These are phyloP conservation scores for Platorchestia sp. DNA, from an alignment of 1,140 invertebrate species.

Conservation along the genomic window DNA sequence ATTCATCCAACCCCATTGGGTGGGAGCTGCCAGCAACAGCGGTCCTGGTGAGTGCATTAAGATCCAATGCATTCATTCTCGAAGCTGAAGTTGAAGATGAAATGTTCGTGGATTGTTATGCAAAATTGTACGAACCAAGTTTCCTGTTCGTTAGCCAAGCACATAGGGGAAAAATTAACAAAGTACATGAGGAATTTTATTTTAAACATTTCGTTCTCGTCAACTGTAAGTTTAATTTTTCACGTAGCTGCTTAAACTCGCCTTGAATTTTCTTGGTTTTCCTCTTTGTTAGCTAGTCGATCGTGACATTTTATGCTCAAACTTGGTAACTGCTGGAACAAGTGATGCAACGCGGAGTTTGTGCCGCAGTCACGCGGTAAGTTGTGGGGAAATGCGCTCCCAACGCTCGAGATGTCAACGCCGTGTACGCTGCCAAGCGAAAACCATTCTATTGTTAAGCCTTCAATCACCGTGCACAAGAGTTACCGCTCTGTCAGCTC, in stretches of 20 bases:
- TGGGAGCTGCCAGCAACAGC: constrained; percentile 82
- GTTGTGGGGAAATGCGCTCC: not conserved
- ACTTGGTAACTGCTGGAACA: not conserved
- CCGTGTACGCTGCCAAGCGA: no score
- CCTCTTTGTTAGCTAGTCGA: not conserved
- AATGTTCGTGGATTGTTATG: not conserved
- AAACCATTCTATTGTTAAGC: no score
- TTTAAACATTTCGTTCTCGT: no score
- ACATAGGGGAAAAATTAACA: no score
- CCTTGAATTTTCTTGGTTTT: not conserved
- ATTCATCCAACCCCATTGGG: constrained; percentile 96
- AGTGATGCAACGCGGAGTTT: not conserved
- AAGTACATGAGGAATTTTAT: no score
- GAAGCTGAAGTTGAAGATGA: not conserved
- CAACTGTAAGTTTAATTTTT: no score
- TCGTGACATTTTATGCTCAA: not conserved
- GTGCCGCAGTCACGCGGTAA: not conserved
- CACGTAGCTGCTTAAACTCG: no score
- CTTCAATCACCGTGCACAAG: not conserved
- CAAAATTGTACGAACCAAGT: no score
- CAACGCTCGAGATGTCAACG: not conserved
- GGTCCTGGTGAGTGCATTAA: constrained; percentile 79
- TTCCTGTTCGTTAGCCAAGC: not conserved
- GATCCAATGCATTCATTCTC: not conserved
- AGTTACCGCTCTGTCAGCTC: not conserved